Base-by-base conservation (phyloP, 1,140 invertebrate species). In the Drosophila setifemur region DNA sequence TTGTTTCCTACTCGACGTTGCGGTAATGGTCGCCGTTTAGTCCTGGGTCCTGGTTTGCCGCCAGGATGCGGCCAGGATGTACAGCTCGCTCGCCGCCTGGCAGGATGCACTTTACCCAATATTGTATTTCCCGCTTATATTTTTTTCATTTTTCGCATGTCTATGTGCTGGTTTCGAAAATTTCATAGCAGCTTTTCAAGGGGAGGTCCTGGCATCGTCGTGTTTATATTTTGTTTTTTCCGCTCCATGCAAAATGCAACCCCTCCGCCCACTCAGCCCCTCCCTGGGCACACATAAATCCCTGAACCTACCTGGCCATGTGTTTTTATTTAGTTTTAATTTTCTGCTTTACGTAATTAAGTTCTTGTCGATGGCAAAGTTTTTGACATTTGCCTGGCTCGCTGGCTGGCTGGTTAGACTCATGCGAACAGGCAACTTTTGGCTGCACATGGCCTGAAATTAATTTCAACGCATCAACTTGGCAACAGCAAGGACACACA, bases 1-100 rank as follows among this genome's bases (percentile, higher is more conserved):
- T 53, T 40, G 18, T 72, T 55, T 58, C 42, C 49, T 39, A 55
- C 37, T 54, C 63, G 42, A 42, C 33, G 54, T 35, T 54, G 44
- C 73, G 54, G 50, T 71, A 66, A 78, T 76, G 60, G 67, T 66
- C 73, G 48, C 44, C 73, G 60, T 72, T 77, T 72, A 67, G 58
- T 58, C 50, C 45, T 23, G 49, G 39, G 55, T 52, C 37, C 54
- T 45, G 67, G 67, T 72, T 53, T 63, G 69, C 69, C 57, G 68
- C 69, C 68, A 70, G 67, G 52, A 28, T 52, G 33, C 29, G 35
- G 43, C 43, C 72, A 69, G 68, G 55, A 70, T 31, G 31, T 42
- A 26, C 28, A 4, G 48, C 21, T 16, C 48, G 55, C 53, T 71
- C 35, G 68, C 39, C 67, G 53, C 68, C 68, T 47, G 31, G 54